Evolutionary conservation across 2,113 vertebrate genomes (phyloP).

Genomic region (Nesoenas mayeri): DNA sequence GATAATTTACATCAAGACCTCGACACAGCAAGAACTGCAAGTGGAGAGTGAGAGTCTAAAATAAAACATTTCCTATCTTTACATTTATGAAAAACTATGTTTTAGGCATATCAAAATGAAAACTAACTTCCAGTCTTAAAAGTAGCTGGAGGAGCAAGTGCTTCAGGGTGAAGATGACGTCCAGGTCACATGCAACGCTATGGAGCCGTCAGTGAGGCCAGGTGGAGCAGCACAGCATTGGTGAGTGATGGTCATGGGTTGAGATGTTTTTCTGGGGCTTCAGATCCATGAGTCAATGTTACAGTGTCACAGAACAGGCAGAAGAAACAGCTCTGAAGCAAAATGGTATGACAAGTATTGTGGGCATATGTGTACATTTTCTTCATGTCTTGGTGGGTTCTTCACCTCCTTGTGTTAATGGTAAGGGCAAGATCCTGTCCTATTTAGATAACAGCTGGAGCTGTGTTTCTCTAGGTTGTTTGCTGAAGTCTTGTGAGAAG

Average conservation of each 20-base stretch:
- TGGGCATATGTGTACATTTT: rapidly evolving
- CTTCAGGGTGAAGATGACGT: neutral
- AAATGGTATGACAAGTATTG: no score
- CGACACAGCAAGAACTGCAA: neutral
- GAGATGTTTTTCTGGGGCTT: neutral
- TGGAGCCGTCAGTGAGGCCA: rapidly evolving
- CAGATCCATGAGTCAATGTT: rapidly evolving
- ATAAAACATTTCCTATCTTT: neutral
- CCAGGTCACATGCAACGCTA: neutral
- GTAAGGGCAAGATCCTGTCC: rapidly evolving
- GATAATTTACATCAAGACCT: neutral
- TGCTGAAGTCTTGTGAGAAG: neutral
- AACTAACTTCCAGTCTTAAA: neutral
- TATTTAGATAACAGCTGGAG: rapidly evolving
- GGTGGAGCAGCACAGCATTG: rapidly evolving
- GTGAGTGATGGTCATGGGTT: rapidly evolving
- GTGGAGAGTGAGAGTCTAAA: neutral
- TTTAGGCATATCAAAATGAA: neutral
- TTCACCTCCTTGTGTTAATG: neutral
- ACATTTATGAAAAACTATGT: rapidly evolving
- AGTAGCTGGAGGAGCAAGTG: neutral
- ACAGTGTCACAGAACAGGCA: rapidly evolving
- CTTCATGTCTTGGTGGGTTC: neutral
- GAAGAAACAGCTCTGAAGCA: neutral
- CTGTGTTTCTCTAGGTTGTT: neutral